Evolutionary conservation across 2,888 invertebrate species (phyloP), one percentile per base, ranked within the genome.

Genomic region (Andrena bicolor): DNA sequence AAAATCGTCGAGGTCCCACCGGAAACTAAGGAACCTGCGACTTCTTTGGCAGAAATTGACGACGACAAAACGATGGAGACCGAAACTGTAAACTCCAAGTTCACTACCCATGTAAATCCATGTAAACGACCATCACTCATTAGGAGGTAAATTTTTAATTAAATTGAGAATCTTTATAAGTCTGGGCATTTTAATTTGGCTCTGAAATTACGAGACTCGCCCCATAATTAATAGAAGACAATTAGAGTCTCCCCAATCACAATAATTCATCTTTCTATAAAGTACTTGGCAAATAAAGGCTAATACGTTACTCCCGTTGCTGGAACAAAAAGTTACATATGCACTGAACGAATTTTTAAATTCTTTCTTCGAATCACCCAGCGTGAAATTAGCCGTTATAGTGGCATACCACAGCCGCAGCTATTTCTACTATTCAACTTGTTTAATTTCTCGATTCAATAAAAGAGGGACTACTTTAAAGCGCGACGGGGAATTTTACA

Each of bases 401-500:
- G 56, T 56, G 23, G 56, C 56, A 26, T 56, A 56, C 56, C 10
- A 3, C 23, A 23, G 23, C 23, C 23, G 23, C 23, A 10, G 23
- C 10, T 56, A 13, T 35, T 56, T 6, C 23, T 35, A 13, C 35
- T 13, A 35, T 16, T 32, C 23, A 53, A 35, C 41, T 41, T 60
- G 23, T 23, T 23, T 56, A 48, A 26, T 23, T 51, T 23, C 20
- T 71, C 6, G 10, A 63, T 23, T 32, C 23, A 26, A 26, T 26
- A 58, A 74, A 74, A 93, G 94, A 81, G 90, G 87, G 2, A 89
- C 91, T 61, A 92, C 88, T 64, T 82, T 92, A 35, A 92, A 88
- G 41, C 82, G 90, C 61, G 91, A 91, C 69, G 93, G 92, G 2
- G 91, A 93, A 28, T 90, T 93, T 80, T 91, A 90, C 86, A 88